A percentile compares a stretch with the other conserved stretches of the same genome.
Evolutionary conservation across 2,113 vertebrate genomes (phyloP).

Genomic region (Rhynchopsitta pachyrhyncha): DNA sequence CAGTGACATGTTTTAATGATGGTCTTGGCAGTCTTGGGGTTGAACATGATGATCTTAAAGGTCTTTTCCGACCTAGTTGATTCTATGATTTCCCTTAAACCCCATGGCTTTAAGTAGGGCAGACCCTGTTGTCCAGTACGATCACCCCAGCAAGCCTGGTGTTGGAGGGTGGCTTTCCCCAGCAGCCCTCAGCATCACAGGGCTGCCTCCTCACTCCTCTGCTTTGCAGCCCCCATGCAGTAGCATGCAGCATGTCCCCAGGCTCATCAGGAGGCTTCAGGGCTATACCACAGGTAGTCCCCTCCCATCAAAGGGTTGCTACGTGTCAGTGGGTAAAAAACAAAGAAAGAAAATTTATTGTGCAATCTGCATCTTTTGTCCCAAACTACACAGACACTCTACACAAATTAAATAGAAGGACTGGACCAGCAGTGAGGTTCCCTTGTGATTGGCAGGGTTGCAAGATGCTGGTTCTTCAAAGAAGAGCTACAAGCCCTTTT

Average conservation of each 20-base stretch:
- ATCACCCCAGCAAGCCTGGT: background rate
- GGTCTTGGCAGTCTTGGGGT: background rate
- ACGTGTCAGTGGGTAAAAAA: background rate
- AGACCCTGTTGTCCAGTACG: fast-evolving
- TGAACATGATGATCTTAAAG: background rate
- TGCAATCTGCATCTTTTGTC: conserved; percentile 22
- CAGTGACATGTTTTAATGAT: background rate
- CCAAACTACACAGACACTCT: background rate
- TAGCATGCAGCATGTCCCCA: background rate
- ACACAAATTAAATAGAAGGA: conserved; percentile 5
- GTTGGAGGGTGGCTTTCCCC: background rate
- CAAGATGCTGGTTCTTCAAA: background rate
- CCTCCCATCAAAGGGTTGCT: background rate
- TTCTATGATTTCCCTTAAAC: background rate
- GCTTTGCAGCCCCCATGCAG: background rate
- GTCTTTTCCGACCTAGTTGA: background rate
- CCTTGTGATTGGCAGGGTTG: background rate
- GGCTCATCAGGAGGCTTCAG: fast-evolving
- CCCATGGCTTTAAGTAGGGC: background rate
- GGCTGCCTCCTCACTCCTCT: background rate
- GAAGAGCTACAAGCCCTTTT: background rate
- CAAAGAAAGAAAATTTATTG: background rate
- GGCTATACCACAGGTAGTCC: background rate
- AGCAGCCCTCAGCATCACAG: fast-evolving
- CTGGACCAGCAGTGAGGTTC: background rate